These are phyloP conservation scores for Turdus rufiventris DNA, from an alignment of 2,113 vertebrate genomes.

Conservation along the genomic window DNA sequence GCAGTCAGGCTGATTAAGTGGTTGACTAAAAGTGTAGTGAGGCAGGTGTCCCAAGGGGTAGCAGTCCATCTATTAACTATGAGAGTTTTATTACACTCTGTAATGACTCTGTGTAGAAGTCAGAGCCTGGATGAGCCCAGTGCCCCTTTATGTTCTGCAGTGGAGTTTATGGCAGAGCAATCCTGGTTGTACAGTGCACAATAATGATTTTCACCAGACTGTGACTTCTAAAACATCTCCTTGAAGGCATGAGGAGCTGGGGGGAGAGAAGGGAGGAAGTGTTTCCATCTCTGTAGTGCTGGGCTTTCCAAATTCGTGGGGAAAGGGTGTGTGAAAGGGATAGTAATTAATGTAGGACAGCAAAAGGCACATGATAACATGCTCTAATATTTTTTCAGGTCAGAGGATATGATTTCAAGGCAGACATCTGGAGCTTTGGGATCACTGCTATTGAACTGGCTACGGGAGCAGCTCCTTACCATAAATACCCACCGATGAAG, in stretches of 20 bases:
- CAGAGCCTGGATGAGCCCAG: neutral
- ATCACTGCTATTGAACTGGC: constrained; percentile 98
- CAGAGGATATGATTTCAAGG: constrained; percentile 97
- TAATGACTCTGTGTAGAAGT: neutral
- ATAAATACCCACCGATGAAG: constrained; percentile 99
- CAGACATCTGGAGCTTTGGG: constrained; percentile 99
- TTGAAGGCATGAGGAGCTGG: neutral
- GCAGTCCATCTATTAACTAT: neutral
- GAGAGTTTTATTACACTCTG: neutral
- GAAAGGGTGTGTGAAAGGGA: neutral
- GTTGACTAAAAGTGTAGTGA: constrained; percentile 11
- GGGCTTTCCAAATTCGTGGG: accelerated
- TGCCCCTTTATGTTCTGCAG: neutral
- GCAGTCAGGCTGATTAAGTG: neutral
- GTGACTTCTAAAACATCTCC: neutral
- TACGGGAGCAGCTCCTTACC: constrained; percentile 94
- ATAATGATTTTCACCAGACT: neutral
- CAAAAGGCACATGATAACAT: neutral
- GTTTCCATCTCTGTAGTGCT: neutral
- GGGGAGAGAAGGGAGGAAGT: neutral
- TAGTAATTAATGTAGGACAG: neutral
- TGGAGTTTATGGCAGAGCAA: neutral
- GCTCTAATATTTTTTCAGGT: constrained; percentile 74
- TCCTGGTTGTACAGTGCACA: neutral
- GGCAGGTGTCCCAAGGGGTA: neutral